phyloP scores from a whole-genome alignment of 2,113 vertebrate genomes.

The Sander lucioperca region DNA sequence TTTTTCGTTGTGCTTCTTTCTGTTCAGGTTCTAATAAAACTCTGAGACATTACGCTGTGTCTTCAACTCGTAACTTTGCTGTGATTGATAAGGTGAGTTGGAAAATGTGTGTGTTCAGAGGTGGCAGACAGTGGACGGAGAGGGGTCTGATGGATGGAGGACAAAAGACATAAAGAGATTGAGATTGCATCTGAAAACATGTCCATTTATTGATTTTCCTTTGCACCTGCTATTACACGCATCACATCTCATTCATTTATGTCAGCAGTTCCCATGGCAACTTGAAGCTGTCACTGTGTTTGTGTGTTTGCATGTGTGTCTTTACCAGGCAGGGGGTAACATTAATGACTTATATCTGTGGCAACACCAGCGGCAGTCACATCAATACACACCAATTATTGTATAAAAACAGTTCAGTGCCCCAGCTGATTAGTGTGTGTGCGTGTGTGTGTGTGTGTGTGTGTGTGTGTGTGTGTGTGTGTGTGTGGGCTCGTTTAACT shows the following conservation, averaged over 20 bases:
- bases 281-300: conserved; percentile 30
- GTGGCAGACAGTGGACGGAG: conserved; percentile 2
- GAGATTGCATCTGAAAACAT: conserved; percentile 26
- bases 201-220: conserved; percentile 50
- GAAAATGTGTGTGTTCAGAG: conserved; percentile 11
- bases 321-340: conserved; percentile 46
- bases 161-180: conserved; percentile 25
- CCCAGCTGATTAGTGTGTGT: no score
- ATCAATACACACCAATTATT: conserved; percentile 64
- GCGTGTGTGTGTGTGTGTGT: neutral
- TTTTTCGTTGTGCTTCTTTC: neutral
- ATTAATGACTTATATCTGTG: conserved; percentile 67
- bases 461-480: neutral
- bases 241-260: conserved; percentile 48
- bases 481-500: no score
- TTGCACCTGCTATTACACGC: conserved; percentile 2
- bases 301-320: conserved; percentile 15
- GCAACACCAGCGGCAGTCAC: conserved; percentile 46
- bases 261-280: conserved; percentile 66
- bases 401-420: conserved; percentile 16
- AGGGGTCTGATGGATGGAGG: conserved; percentile 41
- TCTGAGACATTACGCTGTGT: neutral
- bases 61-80: neutral
- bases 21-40: conserved; percentile 48
- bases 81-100: conserved; percentile 21